Evolutionary conservation across 2,113 vertebrate genomes (phyloP).

Genomic region (Oriolus oriolus): DNA sequence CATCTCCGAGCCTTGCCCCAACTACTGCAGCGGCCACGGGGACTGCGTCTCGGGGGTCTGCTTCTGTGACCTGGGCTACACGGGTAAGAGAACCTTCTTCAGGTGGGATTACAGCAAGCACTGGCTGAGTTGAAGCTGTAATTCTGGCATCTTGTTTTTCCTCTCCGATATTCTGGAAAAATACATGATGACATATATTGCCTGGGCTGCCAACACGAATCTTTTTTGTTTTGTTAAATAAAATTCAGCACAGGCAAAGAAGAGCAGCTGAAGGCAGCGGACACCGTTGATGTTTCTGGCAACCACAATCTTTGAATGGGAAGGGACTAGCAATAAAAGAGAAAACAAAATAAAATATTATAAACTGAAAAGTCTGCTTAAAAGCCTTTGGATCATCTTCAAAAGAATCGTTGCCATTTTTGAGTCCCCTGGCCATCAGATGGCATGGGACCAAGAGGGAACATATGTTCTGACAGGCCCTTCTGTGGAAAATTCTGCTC

Average conservation of each 20-base stretch:
- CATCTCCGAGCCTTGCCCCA: conserved; percentile 94
- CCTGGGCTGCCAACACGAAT: not conserved
- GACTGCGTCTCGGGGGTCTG: conserved; percentile 96
- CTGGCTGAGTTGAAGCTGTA: not conserved
- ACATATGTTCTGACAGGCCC: conserved; percentile 40
- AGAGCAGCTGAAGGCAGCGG: not conserved
- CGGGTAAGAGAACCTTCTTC: conserved; percentile 70
- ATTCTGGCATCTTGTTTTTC: not conserved
- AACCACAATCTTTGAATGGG: not conserved
- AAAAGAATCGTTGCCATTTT: conserved; percentile 20
- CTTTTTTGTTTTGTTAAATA: not conserved
- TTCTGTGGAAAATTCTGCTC: conserved; percentile 37
- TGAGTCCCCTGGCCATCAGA: conserved; percentile 21
- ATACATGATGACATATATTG: not conserved
- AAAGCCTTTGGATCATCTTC: conserved; percentile 55
- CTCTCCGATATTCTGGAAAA: not conserved
- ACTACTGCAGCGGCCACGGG: conserved; percentile 91
- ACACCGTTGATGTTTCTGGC: not conserved
- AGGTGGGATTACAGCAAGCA: not conserved
- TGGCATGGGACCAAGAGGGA: conserved; percentile 28
- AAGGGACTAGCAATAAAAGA: conserved; percentile 19
- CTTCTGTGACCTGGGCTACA: conserved; percentile 96
- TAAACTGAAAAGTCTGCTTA: conserved; percentile 36
- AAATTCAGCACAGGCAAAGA: not conserved
- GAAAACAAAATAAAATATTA: conserved; percentile 49